These are phyloP conservation scores for Drosophila colorata DNA, from an alignment of 2,888 invertebrate species.

Conservation along the genomic window DNA sequence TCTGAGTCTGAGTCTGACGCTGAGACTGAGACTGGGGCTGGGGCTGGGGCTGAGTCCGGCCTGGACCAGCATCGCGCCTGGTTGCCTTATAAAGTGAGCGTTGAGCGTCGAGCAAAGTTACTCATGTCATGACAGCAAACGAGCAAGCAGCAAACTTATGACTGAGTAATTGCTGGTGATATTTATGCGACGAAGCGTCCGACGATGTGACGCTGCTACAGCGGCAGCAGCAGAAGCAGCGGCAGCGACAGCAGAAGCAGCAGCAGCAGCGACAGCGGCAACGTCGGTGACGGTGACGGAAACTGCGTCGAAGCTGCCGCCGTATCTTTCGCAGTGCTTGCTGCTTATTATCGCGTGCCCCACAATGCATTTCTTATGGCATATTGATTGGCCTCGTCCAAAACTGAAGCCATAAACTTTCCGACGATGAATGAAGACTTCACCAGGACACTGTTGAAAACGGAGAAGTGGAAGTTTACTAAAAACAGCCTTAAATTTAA, in stretches of 20 bases:
- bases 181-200: conserved; percentile 85
- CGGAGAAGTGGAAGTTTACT: too few relatives aligned
- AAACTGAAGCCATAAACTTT: too few relatives aligned
- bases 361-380: conserved; percentile 58
- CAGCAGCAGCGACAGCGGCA: conserved; percentile 4
- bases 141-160: conserved; percentile 83
- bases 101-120: conserved; percentile 69
- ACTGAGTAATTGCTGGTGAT: conserved; percentile 84
- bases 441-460: too few relatives aligned
- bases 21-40: neutral
- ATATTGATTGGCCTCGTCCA: conserved; percentile 48
- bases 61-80: conserved; percentile 26
- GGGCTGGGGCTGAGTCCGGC: conserved; percentile 1
- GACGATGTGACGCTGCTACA: conserved; percentile 56
- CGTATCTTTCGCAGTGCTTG: conserved; percentile 45
- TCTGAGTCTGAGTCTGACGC: conserved; percentile 1
- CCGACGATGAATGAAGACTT: too few relatives aligned
- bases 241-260: conserved; percentile 20
- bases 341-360: conserved; percentile 66
- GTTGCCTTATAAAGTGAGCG: conserved; percentile 74
- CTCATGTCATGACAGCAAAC: conserved; percentile 81
- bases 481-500: too few relatives aligned
- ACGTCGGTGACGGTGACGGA: conserved; percentile 33
- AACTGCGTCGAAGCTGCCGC: conserved; percentile 42
- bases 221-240: conserved; percentile 1